phyloP scores from a whole-genome alignment of 2,797 vertebrate species.

The Okamejei kenojei region DNA sequence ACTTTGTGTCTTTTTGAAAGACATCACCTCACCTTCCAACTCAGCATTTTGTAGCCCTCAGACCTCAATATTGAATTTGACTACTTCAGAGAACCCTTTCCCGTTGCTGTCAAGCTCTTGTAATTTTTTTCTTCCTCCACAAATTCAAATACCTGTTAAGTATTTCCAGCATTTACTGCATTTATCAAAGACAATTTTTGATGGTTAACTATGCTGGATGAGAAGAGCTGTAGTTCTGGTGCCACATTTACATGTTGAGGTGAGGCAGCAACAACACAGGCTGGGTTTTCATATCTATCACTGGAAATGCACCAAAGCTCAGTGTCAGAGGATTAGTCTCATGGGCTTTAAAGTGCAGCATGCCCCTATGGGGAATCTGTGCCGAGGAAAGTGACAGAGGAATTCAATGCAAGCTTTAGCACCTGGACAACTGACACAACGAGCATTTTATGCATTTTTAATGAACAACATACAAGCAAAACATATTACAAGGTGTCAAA shows the following conservation, averaged over 20 bases:
- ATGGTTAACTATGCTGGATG: background rate
- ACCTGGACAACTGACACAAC: background rate
- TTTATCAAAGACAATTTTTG: too few species aligned
- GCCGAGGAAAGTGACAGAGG: background rate
- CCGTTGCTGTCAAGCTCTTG: too few species aligned
- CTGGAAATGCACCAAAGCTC: background rate
- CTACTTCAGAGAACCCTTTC: too few species aligned
- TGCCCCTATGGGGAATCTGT: background rate
- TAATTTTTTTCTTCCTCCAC: too few species aligned
- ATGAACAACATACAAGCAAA: background rate
- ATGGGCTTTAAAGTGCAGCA: background rate
- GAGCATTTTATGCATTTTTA: background rate
- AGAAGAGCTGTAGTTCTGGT: background rate
- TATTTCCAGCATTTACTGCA: too few species aligned
- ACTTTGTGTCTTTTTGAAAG: too few species aligned
- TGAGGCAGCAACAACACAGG: background rate
- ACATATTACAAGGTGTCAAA: background rate
- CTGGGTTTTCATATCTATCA: background rate
- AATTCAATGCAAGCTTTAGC: background rate
- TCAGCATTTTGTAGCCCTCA: too few species aligned
- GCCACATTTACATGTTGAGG: background rate
- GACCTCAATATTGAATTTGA: too few species aligned
- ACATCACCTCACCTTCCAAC: too few species aligned
- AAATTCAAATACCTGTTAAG: too few species aligned
- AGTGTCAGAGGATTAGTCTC: background rate